Evolutionary conservation across 2,888 invertebrate species (phyloP), one percentile per base, ranked within the genome.

Genomic region (Drosophila lutescens): DNA sequence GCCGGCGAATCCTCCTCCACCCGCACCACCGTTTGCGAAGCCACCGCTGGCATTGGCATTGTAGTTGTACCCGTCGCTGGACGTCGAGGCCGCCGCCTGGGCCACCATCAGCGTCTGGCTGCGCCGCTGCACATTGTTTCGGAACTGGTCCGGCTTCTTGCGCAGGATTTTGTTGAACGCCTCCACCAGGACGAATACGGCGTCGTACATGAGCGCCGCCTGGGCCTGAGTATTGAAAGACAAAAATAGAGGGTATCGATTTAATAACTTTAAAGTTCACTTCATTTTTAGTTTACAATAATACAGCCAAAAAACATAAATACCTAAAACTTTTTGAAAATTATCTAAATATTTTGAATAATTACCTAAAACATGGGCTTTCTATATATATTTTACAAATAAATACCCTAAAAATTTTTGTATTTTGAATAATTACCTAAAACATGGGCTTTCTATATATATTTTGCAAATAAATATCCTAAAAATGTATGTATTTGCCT

Each of bases 171-270:
- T 96, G 89, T 97, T 96, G 86, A 98, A 96, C 23, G 98, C 97
- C 90, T 98, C 97, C 80, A 97, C 96, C 55, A 98, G 93, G 0
- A 98, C 97, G 91, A 97, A 96, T 13, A 98, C 97, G 3, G 98
- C 98, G 89, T 99, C 99, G 92, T 98, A 98, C 96, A 98, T 98
- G 76, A 99, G 93, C 0, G 98, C 98, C 0, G 98, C 97, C 93
- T 98, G 97, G 2, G 98, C 97, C 97, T 97, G 53, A 5, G 9
- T 1, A n/a, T 23, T 6, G 4, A 1, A 12, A 43, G 10, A 17
- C n/a, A n/a, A 41, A 23, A 13, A 43, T 6, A 1, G 1, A 2
- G 7, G 12, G 43, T 43, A 20, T 1, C 1, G 12, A 13, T 43
- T 43, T 2, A 43, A 17, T 5, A 5, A 17, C 15, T 2, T 40